Evolutionary conservation across 1,140 invertebrate species (phyloP).

Genomic region (Eumaeus atala): DNA sequence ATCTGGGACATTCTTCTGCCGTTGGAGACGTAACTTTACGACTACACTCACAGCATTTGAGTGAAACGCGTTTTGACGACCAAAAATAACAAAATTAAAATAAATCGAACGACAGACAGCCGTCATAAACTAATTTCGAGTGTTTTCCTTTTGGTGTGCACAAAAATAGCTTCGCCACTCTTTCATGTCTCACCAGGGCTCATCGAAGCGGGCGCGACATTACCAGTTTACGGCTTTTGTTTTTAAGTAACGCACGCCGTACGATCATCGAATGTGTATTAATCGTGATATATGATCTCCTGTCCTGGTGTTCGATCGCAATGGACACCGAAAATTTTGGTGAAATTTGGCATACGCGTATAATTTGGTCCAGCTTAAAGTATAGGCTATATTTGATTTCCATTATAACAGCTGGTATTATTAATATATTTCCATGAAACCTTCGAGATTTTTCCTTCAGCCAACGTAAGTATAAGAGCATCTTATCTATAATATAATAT

Average conservation of each 20-base stretch:
- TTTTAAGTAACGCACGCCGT: constrained; percentile 35
- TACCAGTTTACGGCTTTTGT: constrained; percentile 56
- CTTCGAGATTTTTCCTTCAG: not conserved
- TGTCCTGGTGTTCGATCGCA: no score
- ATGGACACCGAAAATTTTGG: no score
- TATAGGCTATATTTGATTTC: no score
- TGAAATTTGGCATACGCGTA: no score
- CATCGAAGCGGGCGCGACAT: constrained; percentile 53
- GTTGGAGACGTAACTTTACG: constrained; percentile 46
- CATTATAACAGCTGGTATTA: not conserved
- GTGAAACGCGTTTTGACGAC: constrained; percentile 45
- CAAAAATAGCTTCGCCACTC: constrained; percentile 70
- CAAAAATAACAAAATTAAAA: constrained; percentile 72
- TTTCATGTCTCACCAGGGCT: constrained; percentile 47
- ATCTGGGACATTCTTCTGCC: constrained; percentile 45
- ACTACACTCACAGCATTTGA: constrained; percentile 48
- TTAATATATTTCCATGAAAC: not conserved
- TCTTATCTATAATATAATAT: no score
- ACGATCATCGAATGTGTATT: constrained; percentile 43
- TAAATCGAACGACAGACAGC: constrained; percentile 72
- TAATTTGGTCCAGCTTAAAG: no score
- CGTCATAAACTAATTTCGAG: constrained; percentile 73
- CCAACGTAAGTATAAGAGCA: not conserved
- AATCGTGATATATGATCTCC: no score
- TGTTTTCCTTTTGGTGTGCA: constrained; percentile 66